phyloP scores from a whole-genome alignment of 2,797 vertebrate species.

The Calcarius lapponicus region DNA sequence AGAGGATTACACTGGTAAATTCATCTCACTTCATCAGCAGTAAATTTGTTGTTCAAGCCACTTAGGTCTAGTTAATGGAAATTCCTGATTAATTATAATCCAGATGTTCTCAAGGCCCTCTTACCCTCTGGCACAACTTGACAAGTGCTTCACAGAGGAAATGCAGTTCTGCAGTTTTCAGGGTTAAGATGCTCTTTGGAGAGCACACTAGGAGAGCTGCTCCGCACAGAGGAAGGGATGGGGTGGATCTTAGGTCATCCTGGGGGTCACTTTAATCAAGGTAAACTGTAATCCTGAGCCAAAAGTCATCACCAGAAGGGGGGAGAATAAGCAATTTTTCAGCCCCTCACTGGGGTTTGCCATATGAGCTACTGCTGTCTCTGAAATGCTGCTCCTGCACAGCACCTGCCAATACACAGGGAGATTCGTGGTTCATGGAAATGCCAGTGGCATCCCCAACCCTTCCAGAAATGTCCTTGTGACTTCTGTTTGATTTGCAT shows the following conservation, averaged over 20 bases:
- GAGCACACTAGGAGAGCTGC: background rate
- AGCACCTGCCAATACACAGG: rapidly evolving
- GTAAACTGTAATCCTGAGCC: background rate
- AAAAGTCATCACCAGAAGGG: background rate
- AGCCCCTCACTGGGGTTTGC: background rate
- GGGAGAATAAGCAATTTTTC: background rate
- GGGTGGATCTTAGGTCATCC: background rate
- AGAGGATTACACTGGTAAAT: background rate
- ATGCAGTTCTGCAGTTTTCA: background rate
- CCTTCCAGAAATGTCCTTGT: rapidly evolving
- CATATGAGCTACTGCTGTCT: rapidly evolving
- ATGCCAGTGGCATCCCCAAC: rapidly evolving
- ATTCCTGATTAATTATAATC: background rate
- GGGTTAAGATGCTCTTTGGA: background rate
- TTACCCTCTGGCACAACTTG: background rate
- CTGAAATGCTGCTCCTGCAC: background rate
- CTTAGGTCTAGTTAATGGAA: conserved; percentile 28
- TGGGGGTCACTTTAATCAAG: rapidly evolving
- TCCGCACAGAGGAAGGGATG: rapidly evolving
- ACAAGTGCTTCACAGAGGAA: background rate
- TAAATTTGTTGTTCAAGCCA: conserved; percentile 21
- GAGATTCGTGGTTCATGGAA: background rate
- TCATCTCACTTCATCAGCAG: conserved; percentile 10
- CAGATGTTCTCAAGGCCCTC: background rate
- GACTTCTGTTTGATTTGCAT: background rate